Evolutionary conservation across 2,888 invertebrate species (phyloP).

Genomic region (Lissonota sp.): DNA sequence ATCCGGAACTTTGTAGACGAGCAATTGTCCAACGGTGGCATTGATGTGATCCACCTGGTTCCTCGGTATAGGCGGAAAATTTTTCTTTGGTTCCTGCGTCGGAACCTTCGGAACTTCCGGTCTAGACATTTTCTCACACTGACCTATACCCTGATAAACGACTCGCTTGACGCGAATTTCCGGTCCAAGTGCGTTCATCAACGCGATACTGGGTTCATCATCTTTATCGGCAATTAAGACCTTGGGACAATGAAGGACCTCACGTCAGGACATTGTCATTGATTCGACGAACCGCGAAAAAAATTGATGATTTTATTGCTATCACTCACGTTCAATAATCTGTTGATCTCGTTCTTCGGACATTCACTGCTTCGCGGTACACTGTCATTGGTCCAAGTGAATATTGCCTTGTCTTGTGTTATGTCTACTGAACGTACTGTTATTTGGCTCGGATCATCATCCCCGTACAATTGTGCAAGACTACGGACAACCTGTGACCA

Average conservation of each 20-base stretch:
- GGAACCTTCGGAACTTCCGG: slow-evolving; percentile 77
- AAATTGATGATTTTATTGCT: slow-evolving; percentile 53
- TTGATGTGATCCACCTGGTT: slow-evolving; percentile 94
- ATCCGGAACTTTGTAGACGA: slow-evolving; percentile 92
- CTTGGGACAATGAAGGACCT: slow-evolving; percentile 71
- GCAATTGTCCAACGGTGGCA: slow-evolving; percentile 92
- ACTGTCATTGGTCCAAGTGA: slow-evolving; percentile 94
- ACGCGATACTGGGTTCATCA: slow-evolving; percentile 86
- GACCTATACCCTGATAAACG: slow-evolving; percentile 88
- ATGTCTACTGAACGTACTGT: slow-evolving; percentile 87
- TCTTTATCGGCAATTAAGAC: slow-evolving; percentile 85
- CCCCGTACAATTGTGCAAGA: slow-evolving; percentile 83
- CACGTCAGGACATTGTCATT: background rate
- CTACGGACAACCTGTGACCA: slow-evolving; percentile 77
- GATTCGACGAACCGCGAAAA: slow-evolving; percentile 26
- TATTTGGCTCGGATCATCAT: slow-evolving; percentile 87
- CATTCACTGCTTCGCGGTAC: slow-evolving; percentile 90
- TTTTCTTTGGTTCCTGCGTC: slow-evolving; percentile 86
- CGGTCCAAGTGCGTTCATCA: slow-evolving; percentile 88
- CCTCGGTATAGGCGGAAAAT: slow-evolving; percentile 91
- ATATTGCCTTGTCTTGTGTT: slow-evolving; percentile 86
- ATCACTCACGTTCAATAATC: slow-evolving; percentile 87
- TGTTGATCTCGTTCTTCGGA: slow-evolving; percentile 90
- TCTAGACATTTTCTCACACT: slow-evolving; percentile 86
- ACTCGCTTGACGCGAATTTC: slow-evolving; percentile 88